These are phyloP conservation scores for Cyclina sinensis DNA, from an alignment of 1,140 invertebrate genomes.

Conservation along the genomic window DNA sequence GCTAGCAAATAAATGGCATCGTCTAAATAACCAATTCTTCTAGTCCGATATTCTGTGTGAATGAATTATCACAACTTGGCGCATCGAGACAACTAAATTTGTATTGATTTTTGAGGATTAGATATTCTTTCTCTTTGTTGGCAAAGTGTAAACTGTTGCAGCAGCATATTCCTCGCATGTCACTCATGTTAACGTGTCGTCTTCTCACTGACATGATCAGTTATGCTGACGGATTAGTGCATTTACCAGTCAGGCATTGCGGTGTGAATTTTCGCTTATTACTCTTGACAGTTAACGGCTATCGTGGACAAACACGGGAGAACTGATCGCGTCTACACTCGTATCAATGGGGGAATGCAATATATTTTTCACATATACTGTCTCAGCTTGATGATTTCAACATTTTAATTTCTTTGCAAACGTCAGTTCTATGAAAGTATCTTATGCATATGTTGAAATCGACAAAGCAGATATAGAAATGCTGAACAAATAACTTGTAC, in stretches of 20 bases:
- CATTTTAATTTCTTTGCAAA: background rate
- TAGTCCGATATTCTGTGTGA: background rate
- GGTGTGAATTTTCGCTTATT: conserved; percentile 31
- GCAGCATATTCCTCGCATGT: conserved; percentile 10
- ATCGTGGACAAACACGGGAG: conserved; percentile 18
- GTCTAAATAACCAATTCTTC: conserved; percentile 9
- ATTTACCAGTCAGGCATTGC: conserved; percentile 28
- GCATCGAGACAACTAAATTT: conserved; percentile 49
- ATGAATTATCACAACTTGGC: conserved; percentile 16
- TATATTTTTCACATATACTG: background rate
- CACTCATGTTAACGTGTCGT: background rate
- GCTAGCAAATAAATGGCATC: background rate
- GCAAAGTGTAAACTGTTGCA: conserved; percentile 5
- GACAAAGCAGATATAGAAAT: background rate
- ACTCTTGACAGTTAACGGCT: conserved; percentile 42
- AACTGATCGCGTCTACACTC: too few relatives aligned
- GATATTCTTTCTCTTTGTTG: background rate
- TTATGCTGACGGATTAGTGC: conserved; percentile 19
- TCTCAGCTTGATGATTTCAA: background rate
- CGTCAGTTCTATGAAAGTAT: background rate
- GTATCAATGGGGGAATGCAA: too few relatives aligned
- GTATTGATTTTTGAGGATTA: conserved; percentile 40
- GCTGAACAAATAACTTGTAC: background rate
- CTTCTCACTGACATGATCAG: conserved; percentile 18
- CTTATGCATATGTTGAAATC: background rate